Base-by-base conservation (phyloP, 2,888 invertebrate species). In the Leptinotarsa rubiginosa region DNA sequence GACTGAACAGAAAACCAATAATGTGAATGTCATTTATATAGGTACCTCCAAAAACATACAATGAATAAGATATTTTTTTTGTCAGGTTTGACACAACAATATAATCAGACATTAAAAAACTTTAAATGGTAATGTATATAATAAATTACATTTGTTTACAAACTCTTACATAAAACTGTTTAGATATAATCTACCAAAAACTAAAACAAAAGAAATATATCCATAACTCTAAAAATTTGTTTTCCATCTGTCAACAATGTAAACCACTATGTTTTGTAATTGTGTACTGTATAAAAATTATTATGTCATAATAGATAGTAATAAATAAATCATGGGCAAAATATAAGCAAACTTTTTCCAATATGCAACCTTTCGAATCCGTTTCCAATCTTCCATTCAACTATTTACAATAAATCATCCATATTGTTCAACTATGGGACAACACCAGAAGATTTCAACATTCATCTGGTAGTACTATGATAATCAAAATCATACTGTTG, bases 361-460 rank as follows among this genome's bases (percentile, higher is more conserved):
- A 10, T 41, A 41, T 41, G 3, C 7, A 56, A 15, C 22, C 22
- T 22, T 10, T 1, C 41, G 10, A 41, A 41, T 10, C 10, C 2
- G 10, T 10, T 41, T 41, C 41, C 41, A 41, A 41, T 41, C 10
- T 41, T 41, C 10, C 1, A 41, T 12, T 41, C 41, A 56, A 25
- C 12, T 56, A 56, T 56, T 56, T 56, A 56, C 56, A 56, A 20
- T 56, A 56, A 15, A 50, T 50, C n/a, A 50, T 56, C 15, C 56
- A 56, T 56, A 4, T 15, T 56, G 56, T 20, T 56, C 15, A 16
- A 56, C 22, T 56, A 56, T 22, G 22, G 15, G 13, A 56, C 12
- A 56, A 22, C 22, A 25, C 22, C 25, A 20, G 15, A 13, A 4
- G 56, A 15, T 10, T 56, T 56, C 15, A 56, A 15, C 22, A 56